phyloP scores from a whole-genome alignment of 2,797 vertebrate species.

The Enteromius treurensis region DNA sequence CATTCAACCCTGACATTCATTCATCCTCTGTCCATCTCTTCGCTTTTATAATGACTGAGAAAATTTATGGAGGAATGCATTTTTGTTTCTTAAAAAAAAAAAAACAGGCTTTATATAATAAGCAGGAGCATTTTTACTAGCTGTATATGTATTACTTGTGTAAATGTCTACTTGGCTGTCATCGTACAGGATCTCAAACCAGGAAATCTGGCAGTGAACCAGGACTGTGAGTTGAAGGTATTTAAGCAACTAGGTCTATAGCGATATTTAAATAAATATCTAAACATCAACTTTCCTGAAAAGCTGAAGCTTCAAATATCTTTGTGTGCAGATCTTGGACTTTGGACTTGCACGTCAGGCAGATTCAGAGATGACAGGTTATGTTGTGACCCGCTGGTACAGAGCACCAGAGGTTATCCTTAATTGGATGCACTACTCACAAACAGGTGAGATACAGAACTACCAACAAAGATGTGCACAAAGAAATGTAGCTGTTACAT shows the following conservation, averaged over 20 bases:
- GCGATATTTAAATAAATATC: neutral
- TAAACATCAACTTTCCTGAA: neutral
- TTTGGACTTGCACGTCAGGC: conserved; percentile 95
- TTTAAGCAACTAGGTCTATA: neutral
- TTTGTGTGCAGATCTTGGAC: conserved; percentile 87
- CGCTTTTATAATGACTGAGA: conserved; percentile 29
- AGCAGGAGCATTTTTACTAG: neutral
- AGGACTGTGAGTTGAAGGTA: conserved; percentile 98
- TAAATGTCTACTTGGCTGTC: conserved; percentile 15
- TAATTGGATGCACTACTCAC: conserved; percentile 98
- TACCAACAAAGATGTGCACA: neutral
- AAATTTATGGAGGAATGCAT: neutral
- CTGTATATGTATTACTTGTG: neutral
- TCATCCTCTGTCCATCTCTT: conserved; percentile 62
- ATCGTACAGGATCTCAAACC: conserved; percentile 91
- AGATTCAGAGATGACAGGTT: conserved; percentile 97
- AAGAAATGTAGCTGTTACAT: neutral
- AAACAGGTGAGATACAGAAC: conserved; percentile 82
- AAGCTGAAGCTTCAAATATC: neutral
- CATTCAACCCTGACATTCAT: conserved; percentile 65
- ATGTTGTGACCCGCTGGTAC: conserved; percentile 98
- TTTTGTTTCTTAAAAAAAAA: neutral
- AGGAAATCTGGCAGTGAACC: conserved; percentile 93
- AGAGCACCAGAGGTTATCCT: conserved; percentile 97
- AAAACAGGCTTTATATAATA: neutral